Evolutionary conservation across 2,113 vertebrate genomes (phyloP), one percentile per base, ranked within the genome.

Genomic region (Oenanthe oenanthe): DNA sequence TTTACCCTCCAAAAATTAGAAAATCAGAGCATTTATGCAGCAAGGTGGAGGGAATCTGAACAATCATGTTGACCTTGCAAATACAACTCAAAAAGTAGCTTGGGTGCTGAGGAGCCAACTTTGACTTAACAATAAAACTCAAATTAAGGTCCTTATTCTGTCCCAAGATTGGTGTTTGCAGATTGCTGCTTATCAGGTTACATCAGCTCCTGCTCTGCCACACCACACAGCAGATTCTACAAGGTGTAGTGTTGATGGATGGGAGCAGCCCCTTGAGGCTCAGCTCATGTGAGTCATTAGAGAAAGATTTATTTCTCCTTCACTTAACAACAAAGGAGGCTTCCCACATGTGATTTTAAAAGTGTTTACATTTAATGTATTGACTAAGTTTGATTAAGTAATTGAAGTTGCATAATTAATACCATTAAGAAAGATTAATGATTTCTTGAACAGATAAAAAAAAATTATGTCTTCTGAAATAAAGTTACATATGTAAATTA

Each of bases 301-400:
- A 70, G 63, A 67, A 86, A 95, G 91, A 91, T 93, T 91, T 89
- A 88, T 92, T 93, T 93, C 89, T 86, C 70, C 61, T 81, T 75
- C 65, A 51, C 43, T 89, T 95, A 68, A 86, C 68, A 89, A 74
- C 70, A 95, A 95, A 76, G 79, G 68, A 87, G 61, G 40, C 88
- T 93, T 91, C 76, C 57, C 73, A 77, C 48, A 10, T 77, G 65
- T 82, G 77, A 86, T 84, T 88, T 93, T 92, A n/a, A 61, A 95
- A 88, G 76, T 78, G 76, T 96, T 95, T 93, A 70, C 83, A 34
- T 36, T 89, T 36, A 86, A 63, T 53, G 31, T 40, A 80, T 78
- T 88, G 68, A 77, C 53, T 84, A 74, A 74, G 19, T 89, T 95
- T 84, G 80, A 95, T 91, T 75, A 89, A 92, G 91, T 87, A 95